Base-by-base conservation (phyloP, 2,888 invertebrate species). In the Bruchidius siliquastri region DNA sequence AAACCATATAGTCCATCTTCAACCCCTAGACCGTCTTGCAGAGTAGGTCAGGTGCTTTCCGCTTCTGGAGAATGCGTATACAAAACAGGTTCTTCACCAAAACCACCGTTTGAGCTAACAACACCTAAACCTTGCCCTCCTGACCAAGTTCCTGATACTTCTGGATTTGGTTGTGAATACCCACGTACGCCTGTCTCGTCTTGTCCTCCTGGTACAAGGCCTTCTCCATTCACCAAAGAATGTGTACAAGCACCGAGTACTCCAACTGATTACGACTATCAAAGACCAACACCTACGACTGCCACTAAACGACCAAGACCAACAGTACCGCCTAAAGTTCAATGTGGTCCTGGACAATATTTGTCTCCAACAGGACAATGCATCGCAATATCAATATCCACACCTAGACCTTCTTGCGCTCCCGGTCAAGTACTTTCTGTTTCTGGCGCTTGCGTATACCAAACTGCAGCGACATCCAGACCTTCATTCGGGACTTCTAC, bases 41-140 rank as follows among this genome's bases (percentile, higher is more conserved):
- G 67, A 2, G 72, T 72, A 30, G 78, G 76, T 21, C 74, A 74
- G 72, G 72, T 76, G 21, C 21, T 73, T 20, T 74, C 73, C 20
- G 70, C 73, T 13, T 75, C 74, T 8, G 80, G 80, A 20, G 69
- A 71, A 32, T 80, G 80, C 68, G 76, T 74, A 22, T 76, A 73
- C 26, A 72, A 75, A 20, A 20, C 74, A 13, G 20, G 68, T 69
- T 30, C 75, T 68, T 74, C 69, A 13, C 70, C 76, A 20, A 71
- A 81, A 79, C 8, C 76, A 81, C 76, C 49, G 18, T 49, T 49
- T 49, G 49, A 13, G 13, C 49, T 13, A 49, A 49, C 49, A 49
- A 49, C 49, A 1, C 1, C 49, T 49, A 49, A 49, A 49, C 8
- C 86, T 0, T 87, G 82, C 83, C 81, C 88, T 2, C 88, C 88